Evolutionary conservation across 1,140 invertebrate species (phyloP).

Genomic region (Lordiphosa clarofinis): DNA sequence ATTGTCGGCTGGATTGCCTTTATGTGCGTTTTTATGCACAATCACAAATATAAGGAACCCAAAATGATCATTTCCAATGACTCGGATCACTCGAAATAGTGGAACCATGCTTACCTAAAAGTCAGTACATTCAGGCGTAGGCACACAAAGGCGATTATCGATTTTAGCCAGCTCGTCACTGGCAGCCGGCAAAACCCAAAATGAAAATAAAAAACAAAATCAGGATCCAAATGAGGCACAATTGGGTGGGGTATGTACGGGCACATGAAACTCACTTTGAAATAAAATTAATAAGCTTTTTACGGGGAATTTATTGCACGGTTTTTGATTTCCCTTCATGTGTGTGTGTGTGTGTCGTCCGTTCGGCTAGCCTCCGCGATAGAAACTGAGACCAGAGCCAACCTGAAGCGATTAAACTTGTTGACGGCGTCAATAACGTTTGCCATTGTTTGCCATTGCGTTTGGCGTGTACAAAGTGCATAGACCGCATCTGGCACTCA

Average conservation of each 20-base stretch:
- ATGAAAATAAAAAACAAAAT: neutral
- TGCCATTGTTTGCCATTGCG: constrained; percentile 10
- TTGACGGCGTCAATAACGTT: constrained; percentile 5
- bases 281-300: too few relatives aligned
- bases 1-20: constrained; percentile 18
- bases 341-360: too few relatives aligned
- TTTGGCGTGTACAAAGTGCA: constrained; percentile 48
- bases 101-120: constrained; percentile 38
- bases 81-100: neutral
- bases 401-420: too few relatives aligned
- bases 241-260: neutral
- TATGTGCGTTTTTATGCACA: constrained; percentile 15
- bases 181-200: constrained; percentile 5
- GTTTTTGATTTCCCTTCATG: too few relatives aligned
- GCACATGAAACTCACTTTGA: too few relatives aligned
- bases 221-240: neutral
- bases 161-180: constrained; percentile 52
- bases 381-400: too few relatives aligned
- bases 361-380: too few relatives aligned
- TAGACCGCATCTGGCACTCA: constrained; percentile 25
- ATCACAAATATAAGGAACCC: constrained; percentile 10
- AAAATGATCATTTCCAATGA: neutral
- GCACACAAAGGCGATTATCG: constrained; percentile 35
- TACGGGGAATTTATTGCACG: too few relatives aligned
- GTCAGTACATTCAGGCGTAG: constrained; percentile 26